These are phyloP conservation scores for Seriola quinqueradiata DNA, from an alignment of 2,113 vertebrate species.

Conservation along the genomic window DNA sequence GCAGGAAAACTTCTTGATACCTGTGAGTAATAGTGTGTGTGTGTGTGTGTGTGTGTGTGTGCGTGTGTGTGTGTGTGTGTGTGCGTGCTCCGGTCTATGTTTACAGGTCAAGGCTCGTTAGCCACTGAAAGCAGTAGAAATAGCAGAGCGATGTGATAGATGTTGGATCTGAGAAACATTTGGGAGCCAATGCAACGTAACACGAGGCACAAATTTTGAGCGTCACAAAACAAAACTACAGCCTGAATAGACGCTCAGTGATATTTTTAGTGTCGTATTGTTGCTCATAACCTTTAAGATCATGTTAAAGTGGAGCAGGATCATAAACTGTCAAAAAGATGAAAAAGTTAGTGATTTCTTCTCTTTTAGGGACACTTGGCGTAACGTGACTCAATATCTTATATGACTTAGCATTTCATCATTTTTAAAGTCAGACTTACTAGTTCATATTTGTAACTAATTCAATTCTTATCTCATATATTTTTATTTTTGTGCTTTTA, in stretches of 20 bases:
- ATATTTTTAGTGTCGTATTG: not conserved
- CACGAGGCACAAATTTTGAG: not conserved
- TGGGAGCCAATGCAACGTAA: not conserved
- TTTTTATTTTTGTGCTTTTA: not conserved
- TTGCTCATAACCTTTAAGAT: not conserved
- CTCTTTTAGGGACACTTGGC: not conserved
- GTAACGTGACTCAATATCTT: not conserved
- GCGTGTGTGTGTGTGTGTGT: not conserved
- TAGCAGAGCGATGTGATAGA: not conserved
- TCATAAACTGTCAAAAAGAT: not conserved
- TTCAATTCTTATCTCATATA: no score
- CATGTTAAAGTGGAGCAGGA: not conserved
- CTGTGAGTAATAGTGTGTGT: not conserved
- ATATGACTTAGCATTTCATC: no score
- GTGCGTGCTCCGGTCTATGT: not conserved
- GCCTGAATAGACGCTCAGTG: not conserved
- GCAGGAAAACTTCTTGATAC: not conserved
- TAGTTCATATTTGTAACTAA: no score
- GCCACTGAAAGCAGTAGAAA: constrained; percentile 2
- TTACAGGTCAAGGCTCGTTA: constrained; percentile 26
- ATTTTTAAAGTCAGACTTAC: no score
- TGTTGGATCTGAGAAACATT: not conserved
- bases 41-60: not conserved
- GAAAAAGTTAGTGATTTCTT: not conserved
- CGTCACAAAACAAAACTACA: not conserved